Base-by-base conservation (phyloP, 2,113 vertebrate genomes). In the Chaenocephalus aceratus region DNA sequence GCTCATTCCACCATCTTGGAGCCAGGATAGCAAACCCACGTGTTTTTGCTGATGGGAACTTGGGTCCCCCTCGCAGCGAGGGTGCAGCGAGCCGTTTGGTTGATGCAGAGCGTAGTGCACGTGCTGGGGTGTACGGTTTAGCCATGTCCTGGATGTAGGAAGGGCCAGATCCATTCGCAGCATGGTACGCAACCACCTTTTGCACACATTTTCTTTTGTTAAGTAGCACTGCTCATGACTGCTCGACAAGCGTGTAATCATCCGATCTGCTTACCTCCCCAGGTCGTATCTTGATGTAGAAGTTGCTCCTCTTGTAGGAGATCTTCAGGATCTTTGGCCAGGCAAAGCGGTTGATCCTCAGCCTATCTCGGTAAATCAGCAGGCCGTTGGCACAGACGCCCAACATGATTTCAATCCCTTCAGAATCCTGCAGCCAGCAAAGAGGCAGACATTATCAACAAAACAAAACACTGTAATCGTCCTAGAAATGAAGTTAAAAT, bases 321-420 rank as follows among this genome's bases (percentile, higher is more conserved):
- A 99, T 99, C 91, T 99, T 99, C n/a, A 99, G 97, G 88, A 99
- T 99, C 94, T 99, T 99, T 80, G 98, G 98, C 98, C 98, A 99
- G 83, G 98, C 98, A 0, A 99, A 99, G 72, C 98, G 97, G 89
- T 99, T 99, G 95, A 99, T 99, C 89, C 98, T 95, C 89, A 99
- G 94, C 36, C 98, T 96, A 80, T 99, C 98, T 16, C 98, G 95
- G 92, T 99, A 99, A 86, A 99, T 98, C 63, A 99, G 96, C 74
- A 99, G 96, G 52, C 98, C 98, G 0, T 99, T 99, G 94, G 98
- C 98, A 8, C 98, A 99, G 75, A 99, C 97, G 0, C 98, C 98
- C 70, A 99, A 92, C 98, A 99, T 99, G 88, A 99, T 99, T 80
- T 99, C 98, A 0, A 99, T 99, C 85, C 97, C 97, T 92, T 99